Evolutionary conservation across 2,888 invertebrate species (phyloP), one percentile per base, ranked within the genome.

Genomic region (Tetropium fuscum): DNA sequence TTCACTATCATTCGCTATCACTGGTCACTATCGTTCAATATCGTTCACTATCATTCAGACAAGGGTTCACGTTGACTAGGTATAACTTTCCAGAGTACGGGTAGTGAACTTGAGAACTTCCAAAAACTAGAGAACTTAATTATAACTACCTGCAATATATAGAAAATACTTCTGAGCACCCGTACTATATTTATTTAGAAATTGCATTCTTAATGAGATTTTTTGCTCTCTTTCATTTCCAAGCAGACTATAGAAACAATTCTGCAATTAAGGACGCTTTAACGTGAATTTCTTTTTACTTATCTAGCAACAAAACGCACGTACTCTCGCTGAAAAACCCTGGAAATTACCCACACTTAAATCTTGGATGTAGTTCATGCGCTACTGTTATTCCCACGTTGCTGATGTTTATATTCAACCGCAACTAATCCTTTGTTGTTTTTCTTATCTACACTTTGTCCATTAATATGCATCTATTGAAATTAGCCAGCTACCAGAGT

Each of bases 331-430:
- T 11, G 22, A 16, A n/a, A 18, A 43, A 22, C 43, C 15, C 43
- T 22, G 43, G 15, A 22, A 43, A 43, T n/a, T 22, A 25, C 43
- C 34, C 13, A 43, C 43, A 25, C 15, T 43, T 15, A 43, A 11
- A 43, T 43, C 43, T 43, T 7, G 38, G 56, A 48, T 62, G 58
- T 47, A 51, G 62, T 63, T 62, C 44, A 58, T 56, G 58, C 51
- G 44, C 60, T 53, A 19, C 41, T 4, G 49, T 36, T 43, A 40
- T 59, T 63, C 63, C 63, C 63, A 64, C 63, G 41, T 27, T 53
- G 20, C 25, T 41, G 10, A 40, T 19, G 27, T 41, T 13, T 22
- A 43, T 43, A 41, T 25, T 27, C 27, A n/a, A 34, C 60, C 56
- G 47, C 44, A 47, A 47, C 53, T 16, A 38, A 53, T 18, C 47